Percentiles rank a stretch among this genome's conserved stretches.
Evolutionary conservation across 1,140 invertebrate species (phyloP).

Genomic region (Holcopasites calliopsidis): DNA sequence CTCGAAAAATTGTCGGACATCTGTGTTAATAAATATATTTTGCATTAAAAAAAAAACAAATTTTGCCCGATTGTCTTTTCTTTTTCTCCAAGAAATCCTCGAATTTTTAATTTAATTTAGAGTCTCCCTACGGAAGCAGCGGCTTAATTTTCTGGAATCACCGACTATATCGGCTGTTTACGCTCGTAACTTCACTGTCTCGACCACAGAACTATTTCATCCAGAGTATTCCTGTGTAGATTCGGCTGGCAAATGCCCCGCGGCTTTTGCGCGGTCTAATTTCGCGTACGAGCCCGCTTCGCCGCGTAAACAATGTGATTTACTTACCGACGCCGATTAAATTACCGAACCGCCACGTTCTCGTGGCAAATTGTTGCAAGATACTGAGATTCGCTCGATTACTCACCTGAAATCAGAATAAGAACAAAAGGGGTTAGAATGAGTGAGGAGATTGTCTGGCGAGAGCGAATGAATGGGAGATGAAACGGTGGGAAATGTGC

Average conservation of each 20-base stretch:
- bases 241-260: background rate
- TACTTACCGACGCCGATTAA: constrained; percentile 49
- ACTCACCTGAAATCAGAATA: constrained; percentile 73
- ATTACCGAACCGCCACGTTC: constrained; percentile 55
- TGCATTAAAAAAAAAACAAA: no score
- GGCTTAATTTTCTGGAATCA: constrained; percentile 51
- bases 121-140: background rate
- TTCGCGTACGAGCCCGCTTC: background rate
- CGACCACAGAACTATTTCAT: constrained; percentile 53
- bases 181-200: constrained; percentile 72
- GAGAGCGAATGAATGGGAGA: background rate
- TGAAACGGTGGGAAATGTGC: background rate
- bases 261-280: constrained; percentile 12
- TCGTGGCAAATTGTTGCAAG: constrained; percentile 63
- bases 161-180: constrained; percentile 76
- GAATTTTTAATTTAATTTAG: no score
- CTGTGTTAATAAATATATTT: no score
- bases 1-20: no score
- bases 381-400: constrained; percentile 33
- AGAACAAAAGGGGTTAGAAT: background rate
- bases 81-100: no score
- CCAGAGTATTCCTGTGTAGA: background rate
- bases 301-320: constrained; percentile 17
- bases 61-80: no score
- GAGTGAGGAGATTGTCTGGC: background rate